These are phyloP conservation scores for Cranoglanis bouderius DNA, from an alignment of 2,113 vertebrate species.

Conservation along the genomic window DNA sequence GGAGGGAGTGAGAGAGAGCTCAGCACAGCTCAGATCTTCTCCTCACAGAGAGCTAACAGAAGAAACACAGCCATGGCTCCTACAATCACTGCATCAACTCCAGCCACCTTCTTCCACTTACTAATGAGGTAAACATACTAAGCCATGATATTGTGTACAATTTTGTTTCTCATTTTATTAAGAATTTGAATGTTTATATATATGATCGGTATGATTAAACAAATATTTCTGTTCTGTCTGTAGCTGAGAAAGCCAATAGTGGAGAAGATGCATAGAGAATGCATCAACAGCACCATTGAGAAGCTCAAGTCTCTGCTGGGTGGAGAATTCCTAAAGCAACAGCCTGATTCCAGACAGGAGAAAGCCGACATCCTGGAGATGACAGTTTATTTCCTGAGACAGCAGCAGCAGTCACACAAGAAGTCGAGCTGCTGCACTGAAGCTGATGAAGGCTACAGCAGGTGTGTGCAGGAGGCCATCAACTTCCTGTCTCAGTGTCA, in stretches of 20 bases:
- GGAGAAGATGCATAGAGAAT: conserved; percentile 74
- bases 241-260: conserved; percentile 78
- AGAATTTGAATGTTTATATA: background rate
- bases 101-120: conserved; percentile 65
- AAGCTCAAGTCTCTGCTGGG: conserved; percentile 59
- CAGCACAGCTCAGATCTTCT: conserved; percentile 67
- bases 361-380: conserved; percentile 61
- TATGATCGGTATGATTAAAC: conserved; percentile 2
- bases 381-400: conserved; percentile 51
- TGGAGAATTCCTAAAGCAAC: conserved; percentile 70
- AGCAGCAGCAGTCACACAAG: conserved; percentile 46
- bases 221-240: conserved; percentile 36
- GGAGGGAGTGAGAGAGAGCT: conserved; percentile 51
- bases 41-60: conserved; percentile 53
- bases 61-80: conserved; percentile 68
- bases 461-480: conserved; percentile 57
- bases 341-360: conserved; percentile 68
- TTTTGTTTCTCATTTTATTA: background rate
- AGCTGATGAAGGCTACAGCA: conserved; percentile 52
- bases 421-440: conserved; percentile 56
- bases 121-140: conserved; percentile 71
- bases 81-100: conserved; percentile 64
- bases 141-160: background rate
- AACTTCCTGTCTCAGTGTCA: conserved; percentile 52
- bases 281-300: conserved; percentile 63